Percentiles rank a stretch among this genome's conserved stretches.
These are phyloP conservation scores for Bradypodion pumilum DNA, from an alignment of 2,797 vertebrate genomes.

Conservation along the genomic window DNA sequence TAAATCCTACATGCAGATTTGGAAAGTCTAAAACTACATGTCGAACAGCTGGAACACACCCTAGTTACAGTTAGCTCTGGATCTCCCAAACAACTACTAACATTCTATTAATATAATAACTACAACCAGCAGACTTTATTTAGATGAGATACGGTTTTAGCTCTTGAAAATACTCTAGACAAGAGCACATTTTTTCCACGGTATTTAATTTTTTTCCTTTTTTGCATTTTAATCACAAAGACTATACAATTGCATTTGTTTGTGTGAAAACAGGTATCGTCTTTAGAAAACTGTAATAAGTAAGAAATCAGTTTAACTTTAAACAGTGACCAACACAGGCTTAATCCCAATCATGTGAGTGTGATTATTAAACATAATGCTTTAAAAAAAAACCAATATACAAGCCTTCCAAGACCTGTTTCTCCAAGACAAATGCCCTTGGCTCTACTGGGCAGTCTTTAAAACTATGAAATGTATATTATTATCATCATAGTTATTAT, in stretches of 20 bases:
- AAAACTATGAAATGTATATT: slow-evolving; percentile 68
- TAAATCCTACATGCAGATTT: slow-evolving; percentile 89
- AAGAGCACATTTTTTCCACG: slow-evolving; percentile 74
- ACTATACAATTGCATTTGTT: slow-evolving; percentile 70
- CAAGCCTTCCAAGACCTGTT: slow-evolving; percentile 74
- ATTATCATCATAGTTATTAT: slow-evolving; percentile 11
- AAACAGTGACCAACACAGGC: slow-evolving; percentile 72
- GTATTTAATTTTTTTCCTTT: slow-evolving; percentile 59
- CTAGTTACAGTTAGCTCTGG: slow-evolving; percentile 84
- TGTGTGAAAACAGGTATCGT: slow-evolving; percentile 77
- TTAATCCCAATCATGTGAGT: slow-evolving; percentile 73
- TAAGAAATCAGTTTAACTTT: slow-evolving; percentile 75
- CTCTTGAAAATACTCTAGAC: slow-evolving; percentile 70
- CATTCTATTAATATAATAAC: slow-evolving; percentile 78
- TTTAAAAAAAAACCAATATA: slow-evolving; percentile 63
- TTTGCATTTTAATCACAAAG: slow-evolving; percentile 76
- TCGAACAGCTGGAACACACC: slow-evolving; percentile 83
- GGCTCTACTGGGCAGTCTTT: slow-evolving; percentile 65
- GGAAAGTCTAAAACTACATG: slow-evolving; percentile 79
- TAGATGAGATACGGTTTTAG: slow-evolving; percentile 70
- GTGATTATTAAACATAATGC: slow-evolving; percentile 69
- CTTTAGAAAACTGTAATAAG: slow-evolving; percentile 77
- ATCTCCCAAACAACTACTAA: slow-evolving; percentile 80
- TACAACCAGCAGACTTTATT: slow-evolving; percentile 79
- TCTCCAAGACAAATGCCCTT: slow-evolving; percentile 69